Conservation (phyloP, 2,113 vertebrate genomes). For the Mormyrus iriodes region DNA sequence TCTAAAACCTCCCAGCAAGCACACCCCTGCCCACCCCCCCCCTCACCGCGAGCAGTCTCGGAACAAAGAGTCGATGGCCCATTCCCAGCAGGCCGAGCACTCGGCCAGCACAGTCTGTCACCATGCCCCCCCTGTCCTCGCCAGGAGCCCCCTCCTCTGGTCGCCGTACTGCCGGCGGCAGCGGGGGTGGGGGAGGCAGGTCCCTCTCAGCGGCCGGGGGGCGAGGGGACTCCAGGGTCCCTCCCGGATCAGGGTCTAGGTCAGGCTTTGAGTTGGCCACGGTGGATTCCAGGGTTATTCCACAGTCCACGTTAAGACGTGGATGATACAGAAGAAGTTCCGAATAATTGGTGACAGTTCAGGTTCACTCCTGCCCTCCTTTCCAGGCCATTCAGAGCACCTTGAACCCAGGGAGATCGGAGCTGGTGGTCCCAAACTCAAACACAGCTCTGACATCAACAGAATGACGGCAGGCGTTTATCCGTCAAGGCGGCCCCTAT, state of each 20-base stretch:
- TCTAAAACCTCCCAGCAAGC: neutral
- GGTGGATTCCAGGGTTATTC: constrained; percentile 14
- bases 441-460: neutral
- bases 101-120: constrained; percentile 82
- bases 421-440: neutral
- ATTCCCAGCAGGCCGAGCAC: constrained; percentile 94
- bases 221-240: constrained; percentile 56
- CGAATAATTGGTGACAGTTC: neutral
- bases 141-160: constrained; percentile 71
- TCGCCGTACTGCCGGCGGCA: constrained; percentile 73
- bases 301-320: neutral
- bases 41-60: constrained; percentile 96
- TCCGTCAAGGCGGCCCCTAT: neutral
- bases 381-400: neutral
- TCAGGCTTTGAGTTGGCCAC: constrained; percentile 26
- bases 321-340: constrained; percentile 6
- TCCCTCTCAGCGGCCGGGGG: constrained; percentile 80
- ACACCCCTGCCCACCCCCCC: neutral
- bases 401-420: neutral
- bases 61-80: constrained; percentile 97
- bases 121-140: constrained; percentile 74
- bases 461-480: neutral
- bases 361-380: constrained; percentile 30
- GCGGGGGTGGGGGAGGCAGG: constrained; percentile 53
- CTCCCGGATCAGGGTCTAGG: constrained; percentile 26